Evolutionary conservation across 2,797 vertebrate genomes (phyloP), one percentile per base, ranked within the genome.

Genomic region (Sebastes vulpes): DNA sequence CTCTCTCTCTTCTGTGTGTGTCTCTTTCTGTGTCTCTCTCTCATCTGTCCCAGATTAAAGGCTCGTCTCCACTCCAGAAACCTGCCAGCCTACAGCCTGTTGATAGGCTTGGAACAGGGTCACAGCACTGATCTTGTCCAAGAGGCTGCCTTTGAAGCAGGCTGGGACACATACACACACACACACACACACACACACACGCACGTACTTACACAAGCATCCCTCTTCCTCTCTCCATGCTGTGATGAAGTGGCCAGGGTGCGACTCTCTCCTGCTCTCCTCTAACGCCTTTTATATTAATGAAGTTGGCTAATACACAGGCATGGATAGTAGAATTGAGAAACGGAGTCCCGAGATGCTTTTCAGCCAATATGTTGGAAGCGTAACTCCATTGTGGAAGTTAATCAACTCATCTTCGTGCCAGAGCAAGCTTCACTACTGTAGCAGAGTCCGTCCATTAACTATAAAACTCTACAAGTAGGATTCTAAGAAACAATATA

Each of bases 91-190:
- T 89, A 71, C 91, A 88, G 90, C 90, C 86, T 84, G 91, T 94
- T 93, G 93, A 95, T 95, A 72, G 88, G 85, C 86, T 90, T 92
- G 91, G 93, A 94, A 84, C 89, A 82, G 77, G 83, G 90, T 93
- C 91, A 88, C 87, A 91, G 85, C 83, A 59, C 82, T 87, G 93
- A 91, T 93, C 92, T 87, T 90, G 87, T 94, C 94, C 94, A 95
- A 92, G 93, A 92, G 88, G 88, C 81, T 93, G 79, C 87, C 92
- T 96, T 96, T 95, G 94, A 95, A 95, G 91, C 93, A 79, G 79
- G 38, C 93, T 73, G 79, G 73, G 72, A 81, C 84, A 48, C 76
- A 60, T 18, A 50, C 72, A 75, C 9, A 18, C 50, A 59, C 25
- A 50, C 26, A 38, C 60, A 74, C 65, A 61, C 69, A 69, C 54